phyloP scores from a whole-genome alignment of 2,888 invertebrate genomes.

The Lithodes maja region DNA sequence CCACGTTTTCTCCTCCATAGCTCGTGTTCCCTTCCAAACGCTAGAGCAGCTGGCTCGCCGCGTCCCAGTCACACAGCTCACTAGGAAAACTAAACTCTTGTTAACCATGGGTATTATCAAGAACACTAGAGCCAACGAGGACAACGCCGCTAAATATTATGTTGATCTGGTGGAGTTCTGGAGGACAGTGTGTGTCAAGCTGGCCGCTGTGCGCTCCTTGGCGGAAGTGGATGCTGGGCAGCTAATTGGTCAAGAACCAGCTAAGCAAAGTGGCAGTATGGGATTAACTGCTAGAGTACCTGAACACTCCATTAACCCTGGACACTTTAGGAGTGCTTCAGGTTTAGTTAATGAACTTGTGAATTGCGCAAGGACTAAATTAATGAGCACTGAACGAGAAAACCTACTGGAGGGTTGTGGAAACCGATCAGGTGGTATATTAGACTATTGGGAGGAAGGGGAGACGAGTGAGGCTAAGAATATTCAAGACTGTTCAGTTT shows the following conservation, averaged over 20 bases:
- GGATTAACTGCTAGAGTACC: not conserved
- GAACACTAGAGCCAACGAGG: not conserved
- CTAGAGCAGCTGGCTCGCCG: not conserved
- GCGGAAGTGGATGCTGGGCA: not conserved
- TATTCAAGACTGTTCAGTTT: not conserved
- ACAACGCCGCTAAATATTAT: not conserved
- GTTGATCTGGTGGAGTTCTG: slow-evolving; percentile 5
- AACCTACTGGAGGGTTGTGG: not conserved
- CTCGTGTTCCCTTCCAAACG: not conserved
- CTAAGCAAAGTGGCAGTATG: too few species aligned
- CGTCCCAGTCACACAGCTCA: not conserved
- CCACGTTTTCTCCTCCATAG: slow-evolving; percentile 1
- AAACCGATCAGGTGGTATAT: not conserved
- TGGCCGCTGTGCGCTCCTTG: not conserved
- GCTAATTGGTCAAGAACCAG: not conserved
- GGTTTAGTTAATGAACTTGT: not conserved
- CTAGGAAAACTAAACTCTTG: slow-evolving; percentile 2
- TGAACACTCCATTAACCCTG: not conserved
- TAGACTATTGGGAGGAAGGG: not conserved
- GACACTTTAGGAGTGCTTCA: not conserved
- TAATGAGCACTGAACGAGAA: not conserved
- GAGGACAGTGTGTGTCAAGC: not conserved
- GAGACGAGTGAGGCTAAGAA: not conserved
- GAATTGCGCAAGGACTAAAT: not conserved
- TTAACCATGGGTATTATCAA: not conserved